Percentiles rank a stretch among this genome's conserved stretches.
Conservation (phyloP, 2,113 vertebrate species). For the Prochilodus magdalenae region DNA sequence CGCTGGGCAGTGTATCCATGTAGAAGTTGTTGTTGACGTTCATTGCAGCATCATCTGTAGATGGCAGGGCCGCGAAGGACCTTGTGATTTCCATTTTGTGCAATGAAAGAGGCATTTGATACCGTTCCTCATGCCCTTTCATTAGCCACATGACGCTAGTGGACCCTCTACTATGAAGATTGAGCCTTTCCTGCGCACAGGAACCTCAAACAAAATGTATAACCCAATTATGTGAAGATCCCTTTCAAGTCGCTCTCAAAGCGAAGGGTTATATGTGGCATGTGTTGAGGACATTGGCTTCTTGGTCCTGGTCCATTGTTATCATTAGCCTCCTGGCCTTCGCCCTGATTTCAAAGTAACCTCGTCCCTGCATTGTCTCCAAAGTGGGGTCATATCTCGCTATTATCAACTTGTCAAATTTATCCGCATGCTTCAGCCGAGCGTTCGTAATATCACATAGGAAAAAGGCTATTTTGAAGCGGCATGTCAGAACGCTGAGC, state of each 20-base stretch:
- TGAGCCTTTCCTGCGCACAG: too few species aligned
- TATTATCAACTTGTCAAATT: slow-evolving; percentile 54
- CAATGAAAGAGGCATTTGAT: slow-evolving; percentile 49
- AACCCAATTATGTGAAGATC: slow-evolving; percentile 44
- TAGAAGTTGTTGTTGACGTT: background rate
- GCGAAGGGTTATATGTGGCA: slow-evolving; percentile 48
- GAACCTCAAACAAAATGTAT: slow-evolving; percentile 29
- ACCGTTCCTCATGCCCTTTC: slow-evolving; percentile 32
- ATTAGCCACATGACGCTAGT: slow-evolving; percentile 42
- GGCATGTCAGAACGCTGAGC: slow-evolving; percentile 28
- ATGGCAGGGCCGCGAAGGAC: slow-evolving; percentile 28
- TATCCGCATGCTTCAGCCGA: slow-evolving; percentile 60
- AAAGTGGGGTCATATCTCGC: slow-evolving; percentile 57
- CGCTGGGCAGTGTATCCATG: background rate
- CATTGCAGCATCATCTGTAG: slow-evolving; percentile 17
- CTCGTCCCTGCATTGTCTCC: slow-evolving; percentile 61
- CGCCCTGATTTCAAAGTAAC: slow-evolving; percentile 54
- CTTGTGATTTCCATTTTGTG: slow-evolving; percentile 56
- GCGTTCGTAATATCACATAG: slow-evolving; percentile 55
- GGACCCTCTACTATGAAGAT: slow-evolving; percentile 8
- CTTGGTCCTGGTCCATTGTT: slow-evolving; percentile 51
- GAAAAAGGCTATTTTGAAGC: slow-evolving; percentile 50
- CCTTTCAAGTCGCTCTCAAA: slow-evolving; percentile 38
- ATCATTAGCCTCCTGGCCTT: slow-evolving; percentile 57
- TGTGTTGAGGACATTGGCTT: slow-evolving; percentile 48